Evolutionary conservation across 2,888 invertebrate genomes (phyloP), one percentile per base, ranked within the genome.

Genomic region (Agrochola macilenta): DNA sequence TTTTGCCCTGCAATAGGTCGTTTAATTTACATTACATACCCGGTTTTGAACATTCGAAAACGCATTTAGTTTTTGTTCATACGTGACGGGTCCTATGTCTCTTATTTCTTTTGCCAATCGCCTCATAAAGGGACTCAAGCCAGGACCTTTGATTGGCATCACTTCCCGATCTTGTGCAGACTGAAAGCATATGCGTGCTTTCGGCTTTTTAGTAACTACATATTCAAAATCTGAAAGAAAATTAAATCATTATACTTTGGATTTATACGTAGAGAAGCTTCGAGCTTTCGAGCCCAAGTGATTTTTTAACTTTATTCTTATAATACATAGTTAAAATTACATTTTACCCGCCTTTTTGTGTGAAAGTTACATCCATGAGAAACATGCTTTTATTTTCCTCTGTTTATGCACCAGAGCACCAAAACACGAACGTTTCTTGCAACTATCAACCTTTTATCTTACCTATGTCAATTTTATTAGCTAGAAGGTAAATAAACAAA

Each of bases 141-240:
- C 83, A 11, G 97, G 96, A 0, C 97, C 97, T 23, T 89, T 90
- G 0, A 87, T 87, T 0, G 97, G 97, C 74, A 97, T 85, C 2
- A 94, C 94, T 65, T 96, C 96, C 7, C 97, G 94, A 0, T 93
- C 89, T 77, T 97, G 87, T 0, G 94, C 92, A 0, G 97, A 95
- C 0, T 97, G 97, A 83, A 97, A 97, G 72, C 97, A 97, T 79
- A 97, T 92, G 2, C 91, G 94, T 0, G 97, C 95, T 26, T 92
- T 92, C 17, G 88, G 87, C 63, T 96, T 95, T 79, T 97, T 95
- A 68, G 95, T 97, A 61, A 97, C 96, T n/a, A 97, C 95, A 90
- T 97, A 97, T 84, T 97, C 95, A 81, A 97, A 97, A 90, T 96
- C 97, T 97, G 76, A 74, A 86, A 77, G 72, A 84, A 70, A 77